Evolutionary conservation across 2,888 invertebrate genomes (phyloP), one percentile per base, ranked within the genome.

Genomic region (Drosophila paracracens): DNA sequence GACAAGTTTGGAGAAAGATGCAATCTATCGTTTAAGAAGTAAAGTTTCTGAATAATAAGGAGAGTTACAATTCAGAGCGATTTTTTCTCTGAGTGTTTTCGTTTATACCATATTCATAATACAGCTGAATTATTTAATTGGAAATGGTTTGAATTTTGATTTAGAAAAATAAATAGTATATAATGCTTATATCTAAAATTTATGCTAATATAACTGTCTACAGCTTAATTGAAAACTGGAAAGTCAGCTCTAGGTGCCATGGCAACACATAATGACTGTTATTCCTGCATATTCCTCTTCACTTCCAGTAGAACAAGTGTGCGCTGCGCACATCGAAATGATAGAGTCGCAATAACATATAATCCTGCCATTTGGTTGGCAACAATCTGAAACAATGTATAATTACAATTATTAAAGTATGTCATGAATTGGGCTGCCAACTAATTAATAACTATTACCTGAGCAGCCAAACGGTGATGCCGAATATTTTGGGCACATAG

Each of bases 331-430:
- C 91, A 77, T 92, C 91, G 69, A 92, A 92, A 51, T 92, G 88
- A 70, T 92, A 92, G 70, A 92, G 91, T 48, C 86, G 84, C 60
- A 92, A 70, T 36, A 92, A 67, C 83, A 92, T 91, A 74, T 91
- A 92, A 76, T 92, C 92, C 90, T 92, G 92, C 92, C 92, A 92
- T 61, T 92, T 92, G 11, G 92, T 92, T 27, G 92, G 92, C 74
- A 92, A 80, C 52, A 92, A 77, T 74, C 92, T 92, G 33, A 46
- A 60, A 27, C 16, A 21, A 25, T 46, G 4, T 25, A 25, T 16
- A 16, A 25, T 1, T 10, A 35, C 16, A 52, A 62, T 50, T 33
- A 1, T 27, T 31, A 1, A 40, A 54, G 18, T 10, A 35, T 10
- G 36, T 18, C 11, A 18, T 2, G 0, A 6, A 46, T 29, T 16